Percentiles rank a stretch among this genome's conserved stretches.
These are phyloP conservation scores for Julus scanicus DNA, from an alignment of 2,888 invertebrate genomes.

Conservation along the genomic window DNA sequence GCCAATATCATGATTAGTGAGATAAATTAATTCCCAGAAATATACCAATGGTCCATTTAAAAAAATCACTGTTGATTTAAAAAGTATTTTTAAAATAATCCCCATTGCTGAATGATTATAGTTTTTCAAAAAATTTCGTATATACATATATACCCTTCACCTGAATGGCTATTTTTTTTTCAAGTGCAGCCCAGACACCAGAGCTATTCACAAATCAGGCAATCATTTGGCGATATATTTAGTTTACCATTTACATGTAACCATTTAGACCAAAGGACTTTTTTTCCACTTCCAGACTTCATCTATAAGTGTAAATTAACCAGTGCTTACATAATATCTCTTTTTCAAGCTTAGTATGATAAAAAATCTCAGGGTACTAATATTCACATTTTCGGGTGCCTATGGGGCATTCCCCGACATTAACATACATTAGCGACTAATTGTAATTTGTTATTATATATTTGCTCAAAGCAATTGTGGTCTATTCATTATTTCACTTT, in stretches of 20 bases:
- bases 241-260: background rate
- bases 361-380: slow-evolving; percentile 51
- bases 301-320: slow-evolving; percentile 42
- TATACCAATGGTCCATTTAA: too few relatives aligned
- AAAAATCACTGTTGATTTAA: too few relatives aligned
- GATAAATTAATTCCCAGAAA: too few relatives aligned
- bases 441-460: background rate
- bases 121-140: too few relatives aligned
- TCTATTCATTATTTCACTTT: background rate
- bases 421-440: background rate
- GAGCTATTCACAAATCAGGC: background rate
- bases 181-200: too few relatives aligned
- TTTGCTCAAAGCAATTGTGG: slow-evolving; percentile 29
- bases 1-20: too few relatives aligned
- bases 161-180: too few relatives aligned
- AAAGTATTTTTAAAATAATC: too few relatives aligned
- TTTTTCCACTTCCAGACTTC: slow-evolving; percentile 25
- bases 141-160: too few relatives aligned
- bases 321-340: slow-evolving; percentile 14
- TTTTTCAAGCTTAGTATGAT: slow-evolving; percentile 2
- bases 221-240: background rate
- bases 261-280: slow-evolving; percentile 49
- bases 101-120: too few relatives aligned
- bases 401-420: background rate
- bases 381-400: slow-evolving; percentile 25